A percentile compares a stretch with the other conserved stretches of the same genome.
Conservation (phyloP, 2,113 vertebrate genomes). For the Dicaeum eximium region DNA sequence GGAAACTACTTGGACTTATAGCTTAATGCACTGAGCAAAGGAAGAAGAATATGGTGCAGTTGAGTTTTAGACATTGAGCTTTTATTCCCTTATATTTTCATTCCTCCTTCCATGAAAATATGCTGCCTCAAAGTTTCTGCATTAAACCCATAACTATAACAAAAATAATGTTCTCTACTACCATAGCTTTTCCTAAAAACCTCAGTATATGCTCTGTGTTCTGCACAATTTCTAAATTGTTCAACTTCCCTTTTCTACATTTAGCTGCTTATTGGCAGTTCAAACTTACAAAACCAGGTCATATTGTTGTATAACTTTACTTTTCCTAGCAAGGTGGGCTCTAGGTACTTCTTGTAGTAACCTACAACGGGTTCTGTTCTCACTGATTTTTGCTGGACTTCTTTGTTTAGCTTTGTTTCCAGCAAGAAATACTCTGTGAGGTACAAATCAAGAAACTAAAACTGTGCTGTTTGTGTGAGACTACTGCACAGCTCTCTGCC, state of each 20-base stretch:
- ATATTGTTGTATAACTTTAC: not conserved
- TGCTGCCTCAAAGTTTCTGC: not conserved
- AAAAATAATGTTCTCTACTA: not conserved
- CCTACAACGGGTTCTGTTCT: not conserved
- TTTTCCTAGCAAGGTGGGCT: not conserved
- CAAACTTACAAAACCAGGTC: not conserved
- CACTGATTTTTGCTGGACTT: fast-evolving
- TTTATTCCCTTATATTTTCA: not conserved
- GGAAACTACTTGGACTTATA: not conserved
- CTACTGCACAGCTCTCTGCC: fast-evolving
- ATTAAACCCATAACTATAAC: not conserved
- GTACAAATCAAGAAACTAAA: not conserved
- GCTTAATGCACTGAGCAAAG: not conserved
- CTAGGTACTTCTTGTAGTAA: not conserved
- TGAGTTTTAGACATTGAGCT: not conserved
- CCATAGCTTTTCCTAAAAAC: not conserved
- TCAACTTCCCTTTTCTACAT: not conserved
- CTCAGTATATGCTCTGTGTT: not conserved
- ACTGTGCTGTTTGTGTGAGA: not conserved
- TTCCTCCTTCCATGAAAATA: not conserved
- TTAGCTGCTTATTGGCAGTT: not conserved
- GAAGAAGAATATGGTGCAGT: not conserved
- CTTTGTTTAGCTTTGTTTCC: not conserved
- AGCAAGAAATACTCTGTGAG: not conserved
- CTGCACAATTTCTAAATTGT: not conserved